Percentiles rank a stretch among this genome's conserved stretches.
These are phyloP conservation scores for Ahaetulla prasina DNA, from an alignment of 2,113 vertebrate genomes.

Conservation along the genomic window DNA sequence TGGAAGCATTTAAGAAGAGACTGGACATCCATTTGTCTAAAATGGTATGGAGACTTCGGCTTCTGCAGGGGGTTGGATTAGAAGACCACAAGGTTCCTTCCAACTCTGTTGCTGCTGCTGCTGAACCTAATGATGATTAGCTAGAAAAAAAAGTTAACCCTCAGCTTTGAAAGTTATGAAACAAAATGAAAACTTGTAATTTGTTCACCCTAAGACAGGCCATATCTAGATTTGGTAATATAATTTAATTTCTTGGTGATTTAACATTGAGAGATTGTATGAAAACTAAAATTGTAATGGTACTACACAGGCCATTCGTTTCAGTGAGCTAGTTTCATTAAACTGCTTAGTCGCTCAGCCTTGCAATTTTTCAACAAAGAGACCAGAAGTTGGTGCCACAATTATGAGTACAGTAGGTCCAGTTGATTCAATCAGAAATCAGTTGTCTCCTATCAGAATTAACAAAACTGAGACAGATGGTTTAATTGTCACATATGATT, in stretches of 20 bases:
- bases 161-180: not conserved
- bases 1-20: not conserved
- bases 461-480: not conserved
- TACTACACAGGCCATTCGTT: not conserved
- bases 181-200: not conserved
- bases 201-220: not conserved
- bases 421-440: not conserved
- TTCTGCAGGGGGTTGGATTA: not conserved
- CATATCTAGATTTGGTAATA: not conserved
- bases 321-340: not conserved
- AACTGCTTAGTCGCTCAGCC: not conserved
- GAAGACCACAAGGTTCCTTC: not conserved
- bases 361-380: not conserved
- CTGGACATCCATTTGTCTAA: not conserved
- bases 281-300: not conserved
- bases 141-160: not conserved
- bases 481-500: not conserved
- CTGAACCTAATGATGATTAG: not conserved
- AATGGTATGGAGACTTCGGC: not conserved
- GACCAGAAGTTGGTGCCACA: slow-evolving; percentile 65
- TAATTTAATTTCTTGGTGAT: slow-evolving; percentile 13
- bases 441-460: not conserved
- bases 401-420: slow-evolving; percentile 8
- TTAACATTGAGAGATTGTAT: not conserved
- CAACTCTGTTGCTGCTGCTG: not conserved